Conservation (phyloP, 2,113 vertebrate genomes). For the Scatophagus argus region DNA sequence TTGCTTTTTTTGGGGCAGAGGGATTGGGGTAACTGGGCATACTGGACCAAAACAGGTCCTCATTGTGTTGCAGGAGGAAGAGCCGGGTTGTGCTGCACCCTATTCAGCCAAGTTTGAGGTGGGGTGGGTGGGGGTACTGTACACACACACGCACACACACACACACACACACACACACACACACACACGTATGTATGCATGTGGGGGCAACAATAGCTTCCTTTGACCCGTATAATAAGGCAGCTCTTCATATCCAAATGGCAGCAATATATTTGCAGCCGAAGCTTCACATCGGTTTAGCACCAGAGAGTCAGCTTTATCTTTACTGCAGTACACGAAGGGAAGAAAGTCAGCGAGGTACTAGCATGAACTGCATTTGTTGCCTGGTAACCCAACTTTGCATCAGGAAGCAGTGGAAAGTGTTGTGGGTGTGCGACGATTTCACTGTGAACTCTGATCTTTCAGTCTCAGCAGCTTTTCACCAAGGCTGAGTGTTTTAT, state of each 20-base stretch:
- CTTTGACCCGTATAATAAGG: slow-evolving; percentile 79
- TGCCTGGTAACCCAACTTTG: slow-evolving; percentile 67
- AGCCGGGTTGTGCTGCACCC: slow-evolving; percentile 50
- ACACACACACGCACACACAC: slow-evolving; percentile 2
- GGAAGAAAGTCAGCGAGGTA: slow-evolving; percentile 19
- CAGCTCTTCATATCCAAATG: slow-evolving; percentile 50
- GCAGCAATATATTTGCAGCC: slow-evolving; percentile 19
- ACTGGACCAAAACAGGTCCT: slow-evolving; percentile 90
- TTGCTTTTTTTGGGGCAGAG: slow-evolving; percentile 49
- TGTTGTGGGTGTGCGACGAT: slow-evolving; percentile 60
- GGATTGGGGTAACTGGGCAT: slow-evolving; percentile 65
- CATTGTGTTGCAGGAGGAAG: slow-evolving; percentile 91
- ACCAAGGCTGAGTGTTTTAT: slow-evolving; percentile 53
- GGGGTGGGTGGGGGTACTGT: slow-evolving; percentile 14
- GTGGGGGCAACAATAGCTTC: slow-evolving; percentile 72
- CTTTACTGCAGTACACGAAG: slow-evolving; percentile 2
- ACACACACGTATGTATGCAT: background rate
- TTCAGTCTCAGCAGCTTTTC: slow-evolving; percentile 50
- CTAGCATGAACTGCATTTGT: slow-evolving; percentile 37
- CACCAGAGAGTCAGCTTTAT: slow-evolving; percentile 19
- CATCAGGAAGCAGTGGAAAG: slow-evolving; percentile 51
- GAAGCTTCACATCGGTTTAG: slow-evolving; percentile 13
- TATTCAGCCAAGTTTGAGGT: slow-evolving; percentile 61
- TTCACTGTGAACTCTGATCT: slow-evolving; percentile 56
- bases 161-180: slow-evolving; percentile 10